These are phyloP conservation scores for Pseudonaja textilis DNA, from an alignment of 2,113 vertebrate genomes.

Conservation along the genomic window DNA sequence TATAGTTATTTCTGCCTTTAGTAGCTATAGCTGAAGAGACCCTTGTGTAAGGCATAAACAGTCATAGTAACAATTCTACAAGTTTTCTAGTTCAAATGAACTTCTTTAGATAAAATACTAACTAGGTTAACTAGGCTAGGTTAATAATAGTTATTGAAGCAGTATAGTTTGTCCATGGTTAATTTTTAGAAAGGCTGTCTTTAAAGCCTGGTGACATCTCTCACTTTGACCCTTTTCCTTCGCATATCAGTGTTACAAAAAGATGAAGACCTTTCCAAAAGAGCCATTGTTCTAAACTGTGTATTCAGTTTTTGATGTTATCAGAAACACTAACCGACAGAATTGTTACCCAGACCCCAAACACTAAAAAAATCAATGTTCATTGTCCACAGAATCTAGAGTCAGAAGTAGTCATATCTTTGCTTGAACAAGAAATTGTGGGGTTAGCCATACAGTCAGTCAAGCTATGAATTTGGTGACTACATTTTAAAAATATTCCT, in stretches of 20 bases:
- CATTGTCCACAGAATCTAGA: neutral
- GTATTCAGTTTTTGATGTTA: neutral
- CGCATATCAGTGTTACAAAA: conserved; percentile 25
- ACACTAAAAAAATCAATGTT: conserved; percentile 12
- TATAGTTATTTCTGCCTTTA: conserved; percentile 66
- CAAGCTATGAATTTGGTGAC: conserved; percentile 2
- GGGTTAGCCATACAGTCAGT: neutral
- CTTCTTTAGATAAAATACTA: conserved; percentile 46
- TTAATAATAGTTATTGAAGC: conserved; percentile 43
- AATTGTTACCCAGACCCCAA: neutral
- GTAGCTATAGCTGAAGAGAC: conserved; percentile 62
- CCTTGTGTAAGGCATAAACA: conserved; percentile 47
- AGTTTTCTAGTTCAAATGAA: conserved; percentile 56
- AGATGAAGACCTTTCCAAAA: neutral
- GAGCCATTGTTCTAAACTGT: neutral
- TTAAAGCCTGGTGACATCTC: conserved; percentile 23
- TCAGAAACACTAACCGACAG: conserved; percentile 25
- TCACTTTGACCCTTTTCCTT: conserved; percentile 47
- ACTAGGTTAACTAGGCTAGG: conserved; percentile 19
- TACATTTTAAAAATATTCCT: conserved; percentile 46
- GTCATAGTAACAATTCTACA: conserved; percentile 42
- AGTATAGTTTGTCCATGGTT: conserved; percentile 31
- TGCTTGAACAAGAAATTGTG: neutral
- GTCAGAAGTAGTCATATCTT: neutral
- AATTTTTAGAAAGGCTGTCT: conserved; percentile 17